Percentiles rank a stretch among this genome's conserved stretches.
Evolutionary conservation across 2,888 invertebrate genomes (phyloP).

Genomic region (Euzophera pinguis): DNA sequence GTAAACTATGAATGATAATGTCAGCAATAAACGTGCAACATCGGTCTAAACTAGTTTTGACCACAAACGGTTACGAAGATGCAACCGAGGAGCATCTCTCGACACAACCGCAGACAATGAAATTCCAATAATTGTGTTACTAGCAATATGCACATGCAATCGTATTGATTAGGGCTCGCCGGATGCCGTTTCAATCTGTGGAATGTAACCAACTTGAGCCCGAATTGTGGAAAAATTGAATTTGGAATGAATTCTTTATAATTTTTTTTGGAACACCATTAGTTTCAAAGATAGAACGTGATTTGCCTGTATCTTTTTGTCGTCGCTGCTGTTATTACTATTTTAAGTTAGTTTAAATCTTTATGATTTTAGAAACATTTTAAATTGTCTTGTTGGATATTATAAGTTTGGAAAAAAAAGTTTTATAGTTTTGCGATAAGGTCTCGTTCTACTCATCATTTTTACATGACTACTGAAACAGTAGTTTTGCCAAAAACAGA

Average conservation of each 20-base stretch:
- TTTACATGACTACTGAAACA: no score
- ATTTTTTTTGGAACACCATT: no score
- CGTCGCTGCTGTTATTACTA: no score
- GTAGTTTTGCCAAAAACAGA: no score
- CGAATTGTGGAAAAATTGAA: not conserved
- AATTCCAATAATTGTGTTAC: slow-evolving; percentile 51
- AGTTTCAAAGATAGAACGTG: no score
- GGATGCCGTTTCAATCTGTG: slow-evolving; percentile 2
- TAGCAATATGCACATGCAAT: slow-evolving; percentile 29
- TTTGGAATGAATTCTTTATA: not conserved
- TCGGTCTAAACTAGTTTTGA: not conserved
- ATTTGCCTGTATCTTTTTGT: no score
- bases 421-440: no score
- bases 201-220: not conserved
- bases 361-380: no score
- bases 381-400: no score
- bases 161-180: slow-evolving; percentile 16
- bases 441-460: no score
- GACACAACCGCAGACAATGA: slow-evolving; percentile 31
- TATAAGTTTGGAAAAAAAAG: no score
- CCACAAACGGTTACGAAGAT: not conserved
- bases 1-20: slow-evolving; percentile 20
- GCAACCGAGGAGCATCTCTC: slow-evolving; percentile 1
- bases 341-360: no score
- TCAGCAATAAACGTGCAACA: slow-evolving; percentile 24